A percentile compares a stretch with the other conserved stretches of the same genome.
Conservation (phyloP, 1,140 invertebrate species). For the Cyclina sinensis region DNA sequence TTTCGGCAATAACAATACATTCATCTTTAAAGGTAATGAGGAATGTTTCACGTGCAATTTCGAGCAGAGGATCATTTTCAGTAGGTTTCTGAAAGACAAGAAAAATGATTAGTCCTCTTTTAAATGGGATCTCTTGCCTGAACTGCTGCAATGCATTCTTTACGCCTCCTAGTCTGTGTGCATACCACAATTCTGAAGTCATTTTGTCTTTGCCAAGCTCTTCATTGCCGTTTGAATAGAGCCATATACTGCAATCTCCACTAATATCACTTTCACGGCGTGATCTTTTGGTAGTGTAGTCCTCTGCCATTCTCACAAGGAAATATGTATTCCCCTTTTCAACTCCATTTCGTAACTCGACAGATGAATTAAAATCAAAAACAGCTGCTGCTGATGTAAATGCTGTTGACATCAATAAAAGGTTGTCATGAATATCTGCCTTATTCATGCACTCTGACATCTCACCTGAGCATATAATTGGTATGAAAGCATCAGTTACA, state of each 20-base stretch:
- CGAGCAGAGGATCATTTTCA: background rate
- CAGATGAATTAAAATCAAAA: constrained; percentile 33
- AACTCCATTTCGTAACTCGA: background rate
- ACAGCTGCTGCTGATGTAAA: background rate
- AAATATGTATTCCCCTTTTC: background rate
- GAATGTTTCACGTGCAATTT: background rate
- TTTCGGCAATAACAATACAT: constrained; percentile 10
- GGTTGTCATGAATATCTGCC: background rate
- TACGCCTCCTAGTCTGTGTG: background rate
- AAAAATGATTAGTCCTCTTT: background rate
- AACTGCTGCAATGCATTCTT: background rate
- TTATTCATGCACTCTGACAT: background rate
- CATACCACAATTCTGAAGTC: background rate
- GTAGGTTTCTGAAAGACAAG: background rate
- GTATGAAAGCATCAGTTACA: constrained; percentile 19
- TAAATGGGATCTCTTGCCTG: background rate
- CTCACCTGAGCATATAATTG: constrained; percentile 7
- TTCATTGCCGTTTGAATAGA: constrained; percentile 23
- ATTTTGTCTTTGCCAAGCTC: background rate
- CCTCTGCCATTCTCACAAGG: background rate
- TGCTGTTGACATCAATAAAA: background rate
- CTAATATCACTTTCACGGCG: background rate
- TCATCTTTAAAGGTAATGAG: background rate
- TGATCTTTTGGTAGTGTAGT: background rate
- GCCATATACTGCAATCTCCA: background rate